phyloP scores from a whole-genome alignment of 1,140 invertebrate species.

The Cyphomyrmex costatus region DNA sequence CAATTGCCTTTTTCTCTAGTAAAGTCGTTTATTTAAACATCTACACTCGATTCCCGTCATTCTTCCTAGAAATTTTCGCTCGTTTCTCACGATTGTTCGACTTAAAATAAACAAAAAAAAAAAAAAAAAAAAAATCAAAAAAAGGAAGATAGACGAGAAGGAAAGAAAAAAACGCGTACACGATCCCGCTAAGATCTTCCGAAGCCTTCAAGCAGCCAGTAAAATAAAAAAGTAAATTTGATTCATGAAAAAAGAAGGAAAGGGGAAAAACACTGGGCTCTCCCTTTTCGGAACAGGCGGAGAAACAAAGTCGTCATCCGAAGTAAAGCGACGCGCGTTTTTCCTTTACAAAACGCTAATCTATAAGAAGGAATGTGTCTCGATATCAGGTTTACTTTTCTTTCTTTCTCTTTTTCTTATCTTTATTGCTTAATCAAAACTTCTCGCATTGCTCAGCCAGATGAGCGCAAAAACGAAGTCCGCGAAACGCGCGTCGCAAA shows the following conservation, averaged over 20 bases:
- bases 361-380: slow-evolving; percentile 36
- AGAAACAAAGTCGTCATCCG: background rate
- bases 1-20: slow-evolving; percentile 70
- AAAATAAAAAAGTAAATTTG: background rate
- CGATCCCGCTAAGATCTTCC: slow-evolving; percentile 32
- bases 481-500: background rate
- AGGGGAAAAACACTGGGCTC: background rate
- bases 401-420: background rate
- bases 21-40: slow-evolving; percentile 72
- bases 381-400: background rate
- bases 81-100: slow-evolving; percentile 42
- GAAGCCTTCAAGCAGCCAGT: background rate
- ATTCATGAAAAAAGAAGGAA: background rate
- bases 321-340: background rate
- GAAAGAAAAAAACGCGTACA: slow-evolving; percentile 41
- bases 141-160: background rate
- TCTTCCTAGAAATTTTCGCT: slow-evolving; percentile 19
- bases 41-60: slow-evolving; percentile 51
- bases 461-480: background rate
- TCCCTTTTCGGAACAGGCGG: background rate
- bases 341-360: background rate
- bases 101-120: slow-evolving; percentile 14
- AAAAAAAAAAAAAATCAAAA: background rate
- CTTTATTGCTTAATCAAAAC: background rate
- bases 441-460: background rate